A percentile compares a stretch with the other conserved stretches of the same genome.
Evolutionary conservation across 2,113 vertebrate genomes (phyloP).

Genomic region (Geococcyx californianus): DNA sequence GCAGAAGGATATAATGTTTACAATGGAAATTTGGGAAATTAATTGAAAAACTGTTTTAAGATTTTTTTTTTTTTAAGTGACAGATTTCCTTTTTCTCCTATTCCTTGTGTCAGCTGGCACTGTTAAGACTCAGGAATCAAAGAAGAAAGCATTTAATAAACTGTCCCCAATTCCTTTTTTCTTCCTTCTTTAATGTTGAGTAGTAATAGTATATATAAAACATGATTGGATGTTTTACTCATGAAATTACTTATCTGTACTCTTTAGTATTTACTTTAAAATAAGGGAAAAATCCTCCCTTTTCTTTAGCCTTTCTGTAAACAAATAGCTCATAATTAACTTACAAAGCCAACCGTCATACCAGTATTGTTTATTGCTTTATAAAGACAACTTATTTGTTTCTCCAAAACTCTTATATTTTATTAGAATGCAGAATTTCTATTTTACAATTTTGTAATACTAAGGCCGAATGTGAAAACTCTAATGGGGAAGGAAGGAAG

Average conservation of each 20-base stretch:
- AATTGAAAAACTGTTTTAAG: not conserved
- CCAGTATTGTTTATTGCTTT: not conserved
- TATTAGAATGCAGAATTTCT: not conserved
- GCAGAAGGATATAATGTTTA: constrained; percentile 85
- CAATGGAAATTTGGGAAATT: constrained; percentile 68
- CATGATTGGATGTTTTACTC: not conserved
- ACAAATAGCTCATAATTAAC: not conserved
- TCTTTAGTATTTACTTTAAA: not conserved
- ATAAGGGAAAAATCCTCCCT: not conserved
- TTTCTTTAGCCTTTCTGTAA: not conserved
- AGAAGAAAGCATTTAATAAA: not conserved
- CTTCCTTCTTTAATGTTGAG: not conserved
- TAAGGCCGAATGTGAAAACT: not conserved
- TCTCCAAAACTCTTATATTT: not conserved
- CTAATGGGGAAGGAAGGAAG: not conserved
- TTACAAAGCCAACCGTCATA: not conserved
- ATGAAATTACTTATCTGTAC: not conserved
- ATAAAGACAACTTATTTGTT: not conserved
- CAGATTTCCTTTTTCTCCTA: not conserved
- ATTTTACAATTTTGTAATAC: not conserved
- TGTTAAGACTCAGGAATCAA: not conserved
- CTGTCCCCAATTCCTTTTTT: not conserved
- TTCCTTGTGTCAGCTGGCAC: not conserved
- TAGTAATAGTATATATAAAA: not conserved
- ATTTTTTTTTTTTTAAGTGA: no score